phyloP scores from a whole-genome alignment of 2,888 invertebrate species.

The Ormyrus thymus region DNA sequence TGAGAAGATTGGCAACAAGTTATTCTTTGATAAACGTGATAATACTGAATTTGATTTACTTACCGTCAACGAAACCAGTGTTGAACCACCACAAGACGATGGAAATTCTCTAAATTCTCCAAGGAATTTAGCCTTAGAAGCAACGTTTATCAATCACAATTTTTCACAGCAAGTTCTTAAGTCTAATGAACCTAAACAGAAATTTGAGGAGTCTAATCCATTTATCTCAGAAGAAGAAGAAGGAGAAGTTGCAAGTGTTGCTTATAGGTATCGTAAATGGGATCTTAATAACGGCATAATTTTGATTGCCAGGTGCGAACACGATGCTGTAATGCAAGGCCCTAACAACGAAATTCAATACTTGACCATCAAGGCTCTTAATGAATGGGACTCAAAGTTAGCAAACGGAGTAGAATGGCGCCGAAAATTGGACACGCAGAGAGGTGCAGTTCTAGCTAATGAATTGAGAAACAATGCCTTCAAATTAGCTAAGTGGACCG shows the following conservation, averaged over 20 bases:
- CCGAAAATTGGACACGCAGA: conserved; percentile 96
- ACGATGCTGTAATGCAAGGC: conserved; percentile 93
- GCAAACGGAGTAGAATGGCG: conserved; percentile 99
- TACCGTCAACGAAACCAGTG: no score
- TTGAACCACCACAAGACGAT: conserved; percentile 98
- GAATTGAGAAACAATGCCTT: conserved; percentile 99
- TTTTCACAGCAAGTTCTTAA: conserved; percentile 96
- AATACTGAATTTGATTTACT: no score
- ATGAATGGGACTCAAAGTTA: conserved; percentile 98
- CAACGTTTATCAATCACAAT: conserved; percentile 99
- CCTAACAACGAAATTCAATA: conserved; percentile 90
- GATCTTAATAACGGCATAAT: conserved; percentile 94
- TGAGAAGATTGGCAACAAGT: conserved; percentile 90
- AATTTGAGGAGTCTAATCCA: conserved; percentile 93
- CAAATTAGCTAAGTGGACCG: conserved; percentile 99
- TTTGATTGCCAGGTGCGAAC: conserved; percentile 95
- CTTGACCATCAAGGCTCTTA: conserved; percentile 80
- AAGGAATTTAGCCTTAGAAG: conserved; percentile 95
- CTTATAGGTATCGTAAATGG: conserved; percentile 98
- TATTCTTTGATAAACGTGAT: no score
- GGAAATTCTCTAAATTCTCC: conserved; percentile 96
- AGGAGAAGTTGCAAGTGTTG: conserved; percentile 93
- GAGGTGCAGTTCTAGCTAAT: conserved; percentile 98
- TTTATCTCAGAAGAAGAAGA: conserved; percentile 95
- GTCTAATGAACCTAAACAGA: conserved; percentile 86